Base-by-base conservation (phyloP, 2,888 invertebrate species). In the Drosophila parthenogenetica region DNA sequence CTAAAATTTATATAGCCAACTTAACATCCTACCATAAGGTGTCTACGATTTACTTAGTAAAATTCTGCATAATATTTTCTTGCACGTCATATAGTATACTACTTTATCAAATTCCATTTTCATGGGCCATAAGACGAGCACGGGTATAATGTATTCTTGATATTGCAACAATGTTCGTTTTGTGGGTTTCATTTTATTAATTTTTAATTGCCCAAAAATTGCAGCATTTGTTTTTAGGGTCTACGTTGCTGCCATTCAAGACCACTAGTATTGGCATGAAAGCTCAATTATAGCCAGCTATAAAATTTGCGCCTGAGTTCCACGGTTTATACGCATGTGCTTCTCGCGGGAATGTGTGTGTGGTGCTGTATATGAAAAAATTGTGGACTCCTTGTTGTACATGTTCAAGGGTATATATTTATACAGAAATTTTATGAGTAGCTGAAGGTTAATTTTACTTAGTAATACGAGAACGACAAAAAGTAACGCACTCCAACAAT, bases 131-230 rank as follows among this genome's bases (percentile, higher is more conserved):
- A 54, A 46, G 46, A 37, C 5, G 16, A 39, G 25, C 13, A 39
- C 16, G n/a, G 22, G 10, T 29, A 64, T 51, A 49, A 39, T 25
- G 29, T 29, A 10, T 39, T 61, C 10, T 10, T 37, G 19, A 32
- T 53, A 51, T 39, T 29, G 60, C 50, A 25, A 43, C 45, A 63
- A 29, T 57, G n/a, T 43, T 37, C 16, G 32, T 13, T n/a, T 2
- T 29, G 35, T 29, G 29, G 43, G 37, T 39, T 37, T 17, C 48
- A 37, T 59, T 69, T 71, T 69, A 78, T 73, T 66, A 69, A 78
- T 71, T 76, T 66, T 75, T 71, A 73, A 69, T 77, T 75, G 65
- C 67, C 22, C 35, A 40, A 29, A 71, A 70, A 63, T 67, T 69
- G 64, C 53, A 46, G 60, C 25, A 58, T 62, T 62, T 58, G 57